phyloP scores from a whole-genome alignment of 2,113 vertebrate genomes.

The Procapra przewalskii region DNA sequence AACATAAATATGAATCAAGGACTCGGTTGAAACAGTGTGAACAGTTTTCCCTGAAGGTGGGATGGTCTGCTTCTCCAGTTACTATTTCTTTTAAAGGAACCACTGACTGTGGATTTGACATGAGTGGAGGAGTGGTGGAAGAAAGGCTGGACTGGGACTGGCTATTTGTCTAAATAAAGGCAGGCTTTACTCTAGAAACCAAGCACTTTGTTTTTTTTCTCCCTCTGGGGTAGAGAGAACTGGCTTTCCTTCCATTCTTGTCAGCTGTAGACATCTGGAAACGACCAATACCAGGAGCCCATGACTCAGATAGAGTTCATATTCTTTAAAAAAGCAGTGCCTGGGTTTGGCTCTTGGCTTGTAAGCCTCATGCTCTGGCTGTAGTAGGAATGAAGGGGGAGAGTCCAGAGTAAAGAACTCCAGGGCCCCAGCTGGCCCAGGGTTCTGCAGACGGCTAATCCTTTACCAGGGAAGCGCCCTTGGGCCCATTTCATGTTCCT shows the following conservation, averaged over 20 bases:
- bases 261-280: not conserved
- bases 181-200: not conserved
- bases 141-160: not conserved
- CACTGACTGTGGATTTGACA: no score
- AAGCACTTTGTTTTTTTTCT: not conserved
- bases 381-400: not conserved
- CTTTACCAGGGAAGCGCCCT: not conserved
- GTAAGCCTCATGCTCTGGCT: not conserved
- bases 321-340: not conserved
- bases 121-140: not conserved
- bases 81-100: not conserved
- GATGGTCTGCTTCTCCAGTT: not conserved
- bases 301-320: rapidly evolving
- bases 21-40: not conserved
- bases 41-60: not conserved
- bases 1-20: not conserved
- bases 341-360: not conserved
- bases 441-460: no score
- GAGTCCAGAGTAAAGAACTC: not conserved
- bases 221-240: not conserved
- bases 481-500: not conserved
- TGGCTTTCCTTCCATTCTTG: not conserved
- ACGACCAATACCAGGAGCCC: not conserved
- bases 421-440: not conserved
- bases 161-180: not conserved